Evolutionary conservation across 2,113 vertebrate genomes (phyloP), one percentile per base, ranked within the genome.

Genomic region (Casuarius casuarius): DNA sequence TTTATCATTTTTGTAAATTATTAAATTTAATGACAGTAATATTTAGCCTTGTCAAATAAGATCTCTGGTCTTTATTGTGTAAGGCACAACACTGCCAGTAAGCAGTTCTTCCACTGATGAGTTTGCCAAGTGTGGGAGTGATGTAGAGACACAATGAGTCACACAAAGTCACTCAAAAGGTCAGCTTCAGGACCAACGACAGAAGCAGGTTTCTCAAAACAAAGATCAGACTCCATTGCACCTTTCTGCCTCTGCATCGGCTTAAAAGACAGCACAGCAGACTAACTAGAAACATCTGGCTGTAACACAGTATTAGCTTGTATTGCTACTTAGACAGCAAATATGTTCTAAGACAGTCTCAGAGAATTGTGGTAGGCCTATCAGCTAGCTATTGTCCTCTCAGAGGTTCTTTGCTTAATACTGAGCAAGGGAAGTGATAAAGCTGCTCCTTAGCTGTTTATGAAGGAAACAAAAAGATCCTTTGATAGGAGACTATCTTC

Each of bases 401-500:
- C 89, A 31, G 56, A 83, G 46, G 74, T 78, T 42, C 54, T 66
- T 25, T 62, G 35, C 84, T 87, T 59, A 76, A 84, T 58, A 52
- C 35, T 16, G 62, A 92, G 48, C 5, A 59, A 96, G 74, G 54
- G 84, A 92, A 95, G 81, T 40, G 19, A 74, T 71, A 66, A 83
- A 63, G 87, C 82, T 77, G 35, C 72, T 88, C 67, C 87, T 85
- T 66, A 54, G 54, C 84, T 92, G 67, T 85, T 94, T 90, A 91
- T 94, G 74, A 94, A 91, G 84, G 87, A 97, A 97, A 92, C 59
- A 38, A 94, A 89, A 87, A 94, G 89, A 96, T 94, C 20, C 62
- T 71, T 67, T 71, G 94, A 94, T 91, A 89, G 92, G 95, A 95
- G 77, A 25, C 51, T 94, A 38, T 95, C 94, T 85, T 82, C 84